phyloP scores from a whole-genome alignment of 1,140 invertebrate genomes.

The Brachionus koreanus region DNA sequence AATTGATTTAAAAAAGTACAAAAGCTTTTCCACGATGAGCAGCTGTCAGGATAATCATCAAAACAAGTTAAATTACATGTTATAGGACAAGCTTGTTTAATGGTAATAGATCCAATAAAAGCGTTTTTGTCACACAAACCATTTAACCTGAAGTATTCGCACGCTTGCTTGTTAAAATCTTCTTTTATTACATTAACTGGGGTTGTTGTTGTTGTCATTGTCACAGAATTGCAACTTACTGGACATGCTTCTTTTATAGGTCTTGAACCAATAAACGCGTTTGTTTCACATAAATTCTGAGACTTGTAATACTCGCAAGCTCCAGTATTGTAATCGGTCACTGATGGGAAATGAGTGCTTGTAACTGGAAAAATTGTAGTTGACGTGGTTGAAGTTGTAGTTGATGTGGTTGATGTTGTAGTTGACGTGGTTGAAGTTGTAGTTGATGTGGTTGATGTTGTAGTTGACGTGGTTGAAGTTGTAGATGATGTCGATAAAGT shows the following conservation, averaged over 20 bases:
- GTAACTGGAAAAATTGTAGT: no score
- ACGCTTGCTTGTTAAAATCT: background rate
- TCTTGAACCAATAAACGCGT: background rate
- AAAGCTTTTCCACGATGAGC: background rate
- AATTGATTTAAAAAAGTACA: background rate
- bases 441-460: no score
- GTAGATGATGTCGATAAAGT: background rate
- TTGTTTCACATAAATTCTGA: background rate
- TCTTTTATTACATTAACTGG: background rate
- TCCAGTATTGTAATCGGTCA: background rate
- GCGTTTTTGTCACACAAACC: background rate
- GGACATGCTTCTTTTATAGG: conserved; percentile 1
- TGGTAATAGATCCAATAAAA: background rate
- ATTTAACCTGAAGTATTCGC: background rate
- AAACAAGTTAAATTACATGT: background rate
- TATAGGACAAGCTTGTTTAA: background rate
- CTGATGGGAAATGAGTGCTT: background rate
- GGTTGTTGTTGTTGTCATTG: background rate
- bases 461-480: background rate
- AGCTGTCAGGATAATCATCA: background rate
- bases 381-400: no score
- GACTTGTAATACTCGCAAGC: background rate
- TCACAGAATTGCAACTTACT: background rate
- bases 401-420: no score
- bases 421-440: no score